Evolutionary conservation across 2,888 invertebrate species (phyloP).

Genomic region (Griposia aprilina): DNA sequence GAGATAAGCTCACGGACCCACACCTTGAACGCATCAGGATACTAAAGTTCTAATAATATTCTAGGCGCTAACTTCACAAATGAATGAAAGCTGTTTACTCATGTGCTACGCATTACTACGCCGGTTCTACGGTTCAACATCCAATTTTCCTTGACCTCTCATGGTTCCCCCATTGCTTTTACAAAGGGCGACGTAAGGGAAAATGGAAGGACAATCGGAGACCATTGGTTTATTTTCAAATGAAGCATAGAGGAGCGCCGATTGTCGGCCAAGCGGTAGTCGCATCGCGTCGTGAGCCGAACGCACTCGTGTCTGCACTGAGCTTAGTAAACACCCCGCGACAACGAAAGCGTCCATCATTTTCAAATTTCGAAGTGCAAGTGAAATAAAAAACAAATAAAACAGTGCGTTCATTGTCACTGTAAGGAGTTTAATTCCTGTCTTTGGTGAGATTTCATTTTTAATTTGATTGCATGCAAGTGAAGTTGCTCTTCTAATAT

Average conservation of each 20-base stretch:
- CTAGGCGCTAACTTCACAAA: slow-evolving; percentile 66
- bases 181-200: slow-evolving; percentile 70
- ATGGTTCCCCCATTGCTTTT: slow-evolving; percentile 59
- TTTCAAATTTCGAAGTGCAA: slow-evolving; percentile 73
- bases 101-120: slow-evolving; percentile 77
- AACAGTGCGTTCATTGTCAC: slow-evolving; percentile 62
- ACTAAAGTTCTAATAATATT: slow-evolving; percentile 39
- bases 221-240: slow-evolving; percentile 74
- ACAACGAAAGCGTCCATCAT: slow-evolving; percentile 68
- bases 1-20: slow-evolving; percentile 6
- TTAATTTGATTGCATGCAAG: slow-evolving; percentile 33
- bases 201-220: slow-evolving; percentile 68
- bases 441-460: slow-evolving; percentile 75
- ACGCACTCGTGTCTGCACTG: slow-evolving; percentile 78
- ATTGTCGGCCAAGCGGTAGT: slow-evolving; percentile 77
- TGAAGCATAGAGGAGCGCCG: slow-evolving; percentile 84
- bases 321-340: slow-evolving; percentile 71
- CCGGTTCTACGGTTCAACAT: slow-evolving; percentile 69
- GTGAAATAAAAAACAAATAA: slow-evolving; percentile 70
- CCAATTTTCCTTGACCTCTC: slow-evolving; percentile 74
- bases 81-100: slow-evolving; percentile 80
- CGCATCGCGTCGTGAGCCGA: slow-evolving; percentile 78
- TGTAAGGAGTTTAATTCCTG: slow-evolving; percentile 62
- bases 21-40: slow-evolving; percentile 12
- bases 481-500: slow-evolving; percentile 22